These are phyloP conservation scores for Tapirus terrestris DNA, from an alignment of 2,113 vertebrate genomes.

Conservation along the genomic window DNA sequence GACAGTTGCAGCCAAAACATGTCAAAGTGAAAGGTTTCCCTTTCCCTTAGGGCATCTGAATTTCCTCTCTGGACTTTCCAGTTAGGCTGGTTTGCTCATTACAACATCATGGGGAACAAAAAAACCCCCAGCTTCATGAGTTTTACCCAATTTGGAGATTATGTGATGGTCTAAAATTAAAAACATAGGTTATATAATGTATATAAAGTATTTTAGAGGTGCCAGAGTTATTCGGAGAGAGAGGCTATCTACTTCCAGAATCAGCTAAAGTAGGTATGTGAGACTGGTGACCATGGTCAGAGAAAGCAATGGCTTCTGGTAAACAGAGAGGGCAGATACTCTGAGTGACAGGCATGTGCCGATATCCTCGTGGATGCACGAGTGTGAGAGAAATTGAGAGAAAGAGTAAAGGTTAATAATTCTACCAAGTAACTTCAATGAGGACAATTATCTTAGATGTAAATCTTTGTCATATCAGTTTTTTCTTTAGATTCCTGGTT, in stretches of 20 bases:
- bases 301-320: neutral
- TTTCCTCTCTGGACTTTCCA: conserved; percentile 39
- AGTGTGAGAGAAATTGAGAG: neutral
- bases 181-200: neutral
- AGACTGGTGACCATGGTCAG: neutral
- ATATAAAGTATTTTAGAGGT: neutral
- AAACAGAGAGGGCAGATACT: neutral
- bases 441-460: neutral
- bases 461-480: neutral
- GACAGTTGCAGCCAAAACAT: neutral
- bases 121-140: neutral
- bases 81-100: neutral
- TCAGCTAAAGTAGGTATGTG: neutral
- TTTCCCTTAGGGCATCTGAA: neutral
- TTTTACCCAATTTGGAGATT: conserved; percentile 26
- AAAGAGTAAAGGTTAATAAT: neutral
- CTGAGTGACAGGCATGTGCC: neutral
- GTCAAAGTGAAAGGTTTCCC: neutral
- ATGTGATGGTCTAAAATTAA: conserved; percentile 30
- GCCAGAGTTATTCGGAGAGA: neutral
- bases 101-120: too few species aligned
- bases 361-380: too few species aligned
- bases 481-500: neutral
- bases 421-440: neutral
- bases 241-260: neutral